Conservation (phyloP, 2,888 invertebrate genomes). For the Synergus laeviventris region DNA sequence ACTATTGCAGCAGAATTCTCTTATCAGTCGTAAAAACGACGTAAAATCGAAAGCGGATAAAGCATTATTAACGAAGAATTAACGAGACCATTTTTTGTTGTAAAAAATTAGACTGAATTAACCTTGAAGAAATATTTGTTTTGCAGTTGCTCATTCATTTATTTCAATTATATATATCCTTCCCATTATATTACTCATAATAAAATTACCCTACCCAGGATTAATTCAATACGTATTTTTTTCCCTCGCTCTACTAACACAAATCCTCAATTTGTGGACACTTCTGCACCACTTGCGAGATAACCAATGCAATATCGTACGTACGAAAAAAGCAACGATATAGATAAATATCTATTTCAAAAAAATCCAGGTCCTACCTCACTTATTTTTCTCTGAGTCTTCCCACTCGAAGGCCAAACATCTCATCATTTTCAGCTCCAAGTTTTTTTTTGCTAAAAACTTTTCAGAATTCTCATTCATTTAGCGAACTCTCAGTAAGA, state of each 20-base stretch:
- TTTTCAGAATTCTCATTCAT: neutral
- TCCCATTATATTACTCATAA: too few relatives aligned
- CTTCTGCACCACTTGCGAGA: neutral
- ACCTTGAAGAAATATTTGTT: neutral
- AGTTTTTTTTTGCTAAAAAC: neutral
- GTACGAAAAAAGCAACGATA: neutral
- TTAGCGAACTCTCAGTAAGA: neutral
- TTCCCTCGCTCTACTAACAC: neutral
- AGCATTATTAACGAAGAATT: neutral
- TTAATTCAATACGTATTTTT: neutral
- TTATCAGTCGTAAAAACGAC: conserved; percentile 21
- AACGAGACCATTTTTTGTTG: neutral
- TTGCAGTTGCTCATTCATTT: neutral
- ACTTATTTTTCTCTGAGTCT: conserved; percentile 18
- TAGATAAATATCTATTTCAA: conserved; percentile 21
- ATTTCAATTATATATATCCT: too few relatives aligned
- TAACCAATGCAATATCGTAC: neutral
- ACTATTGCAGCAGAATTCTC: neutral
- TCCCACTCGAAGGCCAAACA: conserved; percentile 36
- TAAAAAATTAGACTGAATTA: neutral
- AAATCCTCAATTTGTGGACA: neutral
- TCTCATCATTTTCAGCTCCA: conserved; percentile 4
- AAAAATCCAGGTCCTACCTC: conserved; percentile 29
- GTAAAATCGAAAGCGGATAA: neutral
- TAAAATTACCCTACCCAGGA: neutral